phyloP scores from a whole-genome alignment of 2,113 vertebrate species.

The Ophthalmolycus amberensis region DNA sequence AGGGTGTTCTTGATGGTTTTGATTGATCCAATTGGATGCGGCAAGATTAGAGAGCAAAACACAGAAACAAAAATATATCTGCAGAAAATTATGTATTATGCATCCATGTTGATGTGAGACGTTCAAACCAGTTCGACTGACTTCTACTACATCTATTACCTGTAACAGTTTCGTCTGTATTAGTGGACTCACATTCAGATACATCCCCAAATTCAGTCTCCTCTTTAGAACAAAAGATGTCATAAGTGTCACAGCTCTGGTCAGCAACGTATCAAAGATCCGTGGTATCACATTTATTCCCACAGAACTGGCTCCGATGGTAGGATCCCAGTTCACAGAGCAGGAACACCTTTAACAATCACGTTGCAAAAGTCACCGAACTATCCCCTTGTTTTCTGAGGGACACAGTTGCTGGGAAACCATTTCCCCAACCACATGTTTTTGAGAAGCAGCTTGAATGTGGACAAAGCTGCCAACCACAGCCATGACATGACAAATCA shows the following conservation, averaged over 20 bases:
- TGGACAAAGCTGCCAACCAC: slow-evolving; percentile 51
- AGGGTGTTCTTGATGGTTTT: slow-evolving; percentile 8
- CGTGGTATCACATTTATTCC: neutral
- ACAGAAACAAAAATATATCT: slow-evolving; percentile 42
- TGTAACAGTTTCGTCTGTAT: neutral
- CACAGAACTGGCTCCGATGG: neutral
- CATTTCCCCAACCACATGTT: slow-evolving; percentile 41
- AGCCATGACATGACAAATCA: slow-evolving; percentile 51
- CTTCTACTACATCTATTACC: neutral
- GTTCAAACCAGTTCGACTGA: slow-evolving; percentile 32
- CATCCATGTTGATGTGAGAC: neutral
- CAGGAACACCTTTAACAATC: slow-evolving; percentile 5
- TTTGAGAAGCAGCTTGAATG: slow-evolving; percentile 38
- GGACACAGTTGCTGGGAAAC: slow-evolving; percentile 35
- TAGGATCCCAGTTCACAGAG: neutral
- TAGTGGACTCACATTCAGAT: neutral
- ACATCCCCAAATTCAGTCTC: neutral
- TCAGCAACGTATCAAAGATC: neutral
- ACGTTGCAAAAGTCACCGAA: neutral
- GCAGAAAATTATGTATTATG: slow-evolving; percentile 22
- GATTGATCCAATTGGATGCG: slow-evolving; percentile 13
- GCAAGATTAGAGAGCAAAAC: slow-evolving; percentile 11
- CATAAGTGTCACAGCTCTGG: neutral
- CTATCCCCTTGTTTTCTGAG: neutral
- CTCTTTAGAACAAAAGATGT: neutral